phyloP scores from a whole-genome alignment of 2,113 vertebrate genomes.

The Anguilla rostrata region DNA sequence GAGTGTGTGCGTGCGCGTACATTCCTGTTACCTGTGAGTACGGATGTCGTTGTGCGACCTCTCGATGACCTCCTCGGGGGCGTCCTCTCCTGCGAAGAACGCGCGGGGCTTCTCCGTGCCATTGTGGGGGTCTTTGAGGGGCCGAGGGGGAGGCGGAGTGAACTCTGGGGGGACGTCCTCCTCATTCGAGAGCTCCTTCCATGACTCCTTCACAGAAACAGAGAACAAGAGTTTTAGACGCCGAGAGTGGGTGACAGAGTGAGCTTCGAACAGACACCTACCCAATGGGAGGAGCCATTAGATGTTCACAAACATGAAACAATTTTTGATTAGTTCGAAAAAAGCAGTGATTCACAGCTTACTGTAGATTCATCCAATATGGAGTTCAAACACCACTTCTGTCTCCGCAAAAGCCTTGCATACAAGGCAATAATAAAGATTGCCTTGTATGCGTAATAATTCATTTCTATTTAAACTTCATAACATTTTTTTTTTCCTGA shows the following conservation, averaged over 20 bases:
- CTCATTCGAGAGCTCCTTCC: conserved; percentile 93
- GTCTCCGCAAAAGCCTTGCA: too few species aligned
- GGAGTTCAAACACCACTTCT: too few species aligned
- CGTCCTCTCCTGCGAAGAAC: conserved; percentile 52
- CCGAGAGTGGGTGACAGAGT: not conserved
- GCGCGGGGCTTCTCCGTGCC: conserved; percentile 64
- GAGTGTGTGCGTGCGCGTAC: too few species aligned
- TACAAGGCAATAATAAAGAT: too few species aligned
- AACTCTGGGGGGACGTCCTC: conserved; percentile 88
- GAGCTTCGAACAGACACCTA: not conserved
- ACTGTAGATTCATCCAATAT: too few species aligned
- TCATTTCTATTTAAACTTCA: too few species aligned
- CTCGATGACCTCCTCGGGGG: conserved; percentile 31
- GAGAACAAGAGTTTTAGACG: conserved; percentile 2
- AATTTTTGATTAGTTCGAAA: too few species aligned
- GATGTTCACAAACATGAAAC: too few species aligned
- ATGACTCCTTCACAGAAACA: conserved; percentile 77
- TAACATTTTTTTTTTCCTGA: too few species aligned
- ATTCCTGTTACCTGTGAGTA: conserved; percentile 50
- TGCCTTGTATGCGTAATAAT: too few species aligned
- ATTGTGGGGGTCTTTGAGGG: conserved; percentile 66
- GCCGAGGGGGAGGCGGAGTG: conserved; percentile 77
- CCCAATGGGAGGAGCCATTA: not conserved
- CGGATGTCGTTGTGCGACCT: conserved; percentile 2
- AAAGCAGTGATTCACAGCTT: too few species aligned